Evolutionary conservation across 2,888 invertebrate genomes (phyloP), one percentile per base, ranked within the genome.

Genomic region (Willowsia nigromaculata): DNA sequence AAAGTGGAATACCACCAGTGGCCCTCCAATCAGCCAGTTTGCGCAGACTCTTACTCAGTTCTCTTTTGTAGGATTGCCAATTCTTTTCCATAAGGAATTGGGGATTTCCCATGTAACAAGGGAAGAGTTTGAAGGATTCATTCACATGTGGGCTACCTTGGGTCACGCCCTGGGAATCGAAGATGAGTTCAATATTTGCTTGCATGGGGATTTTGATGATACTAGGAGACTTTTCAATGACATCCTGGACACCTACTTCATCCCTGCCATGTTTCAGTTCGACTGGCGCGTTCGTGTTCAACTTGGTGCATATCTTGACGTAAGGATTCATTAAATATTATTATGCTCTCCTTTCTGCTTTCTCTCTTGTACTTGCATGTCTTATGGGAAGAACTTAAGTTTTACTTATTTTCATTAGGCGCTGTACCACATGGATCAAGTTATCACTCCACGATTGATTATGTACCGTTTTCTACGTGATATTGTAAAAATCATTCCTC

Each of bases 221-320:
- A 18, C 87, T 1, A 68, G 25, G n/a, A 68, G 40, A 13, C 81
- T 81, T 0, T 87, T 87, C 59, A 43, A 33, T 18, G 71, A 81
- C 9, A 81, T 87, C 40, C 71, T 87, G 9, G 37, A 87, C 0
- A 30, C 68, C 2, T 87, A 87, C 18, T 87, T 87, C 53, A 81
- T 87, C 6, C 87, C 87, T 18, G 87, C 87, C 40, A 87, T 87
- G 87, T 87, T 87, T 33, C 81, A 87, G 25, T 50, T 87, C 11
- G 81, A 87, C 33, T 87, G 87, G 87, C 65, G 81, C 27, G 87
- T 87, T 59, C 80, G 81, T 53, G 81, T 87, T 87, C 87, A 87
- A 22, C 56, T 87, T 11, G 87, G 87, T 33, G 33, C 81, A 2
- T 87, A 87, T 30, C 59, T 87, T 33, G 87, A 87, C 40, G 87